Evolutionary conservation across 2,113 vertebrate genomes (phyloP).

Genomic region (Corydoras sp.): DNA sequence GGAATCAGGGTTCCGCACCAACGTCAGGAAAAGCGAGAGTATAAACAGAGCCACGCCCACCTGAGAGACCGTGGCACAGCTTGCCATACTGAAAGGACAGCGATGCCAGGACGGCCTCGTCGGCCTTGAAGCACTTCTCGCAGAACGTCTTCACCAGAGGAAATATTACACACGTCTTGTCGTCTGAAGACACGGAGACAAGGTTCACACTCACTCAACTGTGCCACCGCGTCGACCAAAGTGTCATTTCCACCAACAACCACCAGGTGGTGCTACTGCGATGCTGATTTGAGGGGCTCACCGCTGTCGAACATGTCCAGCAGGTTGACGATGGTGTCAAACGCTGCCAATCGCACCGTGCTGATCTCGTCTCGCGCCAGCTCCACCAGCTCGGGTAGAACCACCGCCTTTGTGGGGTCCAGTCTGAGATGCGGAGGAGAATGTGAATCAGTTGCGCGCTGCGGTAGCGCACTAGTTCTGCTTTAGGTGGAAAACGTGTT

Average conservation of each 20-base stretch:
- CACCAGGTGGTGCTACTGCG: too few species aligned
- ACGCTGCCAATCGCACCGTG: slow-evolving; percentile 83
- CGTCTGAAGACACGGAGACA: slow-evolving; percentile 60
- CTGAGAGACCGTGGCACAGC: slow-evolving; percentile 85
- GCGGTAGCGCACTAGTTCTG: background rate
- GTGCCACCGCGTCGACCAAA: too few species aligned
- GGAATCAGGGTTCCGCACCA: background rate
- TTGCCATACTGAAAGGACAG: slow-evolving; percentile 89
- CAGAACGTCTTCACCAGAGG: slow-evolving; percentile 84
- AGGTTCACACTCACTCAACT: background rate
- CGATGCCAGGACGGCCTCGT: slow-evolving; percentile 79
- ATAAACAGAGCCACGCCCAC: slow-evolving; percentile 51
- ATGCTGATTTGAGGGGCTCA: slow-evolving; percentile 46
- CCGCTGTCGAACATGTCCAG: slow-evolving; percentile 83
- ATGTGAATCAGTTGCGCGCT: background rate
- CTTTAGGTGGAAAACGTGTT: too few species aligned
- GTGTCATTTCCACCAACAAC: too few species aligned
- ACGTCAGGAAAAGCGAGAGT: background rate
- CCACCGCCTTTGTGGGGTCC: slow-evolving; percentile 79
- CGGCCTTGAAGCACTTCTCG: slow-evolving; percentile 83
- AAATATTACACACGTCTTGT: slow-evolving; percentile 78
- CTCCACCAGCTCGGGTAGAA: slow-evolving; percentile 85
- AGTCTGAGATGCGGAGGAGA: slow-evolving; percentile 59
- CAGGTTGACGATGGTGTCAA: slow-evolving; percentile 85
- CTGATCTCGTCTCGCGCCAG: slow-evolving; percentile 80